A percentile compares a stretch with the other conserved stretches of the same genome.
These are phyloP conservation scores for Sturnira hondurensis DNA, from an alignment of 2,113 vertebrate species.

Conservation along the genomic window DNA sequence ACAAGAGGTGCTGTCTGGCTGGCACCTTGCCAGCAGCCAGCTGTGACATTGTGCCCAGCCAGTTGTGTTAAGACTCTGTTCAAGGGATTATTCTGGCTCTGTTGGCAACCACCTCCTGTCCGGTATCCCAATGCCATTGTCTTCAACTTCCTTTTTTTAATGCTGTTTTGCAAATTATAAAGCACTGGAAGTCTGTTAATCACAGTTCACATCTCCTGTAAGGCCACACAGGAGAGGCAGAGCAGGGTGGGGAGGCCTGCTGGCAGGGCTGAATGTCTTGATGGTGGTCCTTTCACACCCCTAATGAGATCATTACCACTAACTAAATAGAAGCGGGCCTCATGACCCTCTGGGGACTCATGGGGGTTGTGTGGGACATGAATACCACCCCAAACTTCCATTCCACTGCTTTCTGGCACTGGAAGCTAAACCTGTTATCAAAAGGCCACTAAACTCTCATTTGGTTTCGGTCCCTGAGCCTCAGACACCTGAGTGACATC, in stretches of 20 bases:
- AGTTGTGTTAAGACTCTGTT: conserved; percentile 88
- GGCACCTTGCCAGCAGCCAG: conserved; percentile 90
- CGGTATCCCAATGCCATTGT: conserved; percentile 87
- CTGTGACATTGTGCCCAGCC: conserved; percentile 90
- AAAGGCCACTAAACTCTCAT: conserved; percentile 87
- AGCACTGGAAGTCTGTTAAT: conserved; percentile 93
- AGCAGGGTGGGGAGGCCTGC: conserved; percentile 85
- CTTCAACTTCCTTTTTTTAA: conserved; percentile 89
- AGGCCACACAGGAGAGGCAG: conserved; percentile 90
- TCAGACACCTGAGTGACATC: conserved; percentile 84
- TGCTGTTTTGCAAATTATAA: conserved; percentile 94
- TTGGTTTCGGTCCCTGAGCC: conserved; percentile 86
- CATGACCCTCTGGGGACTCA: conserved; percentile 87
- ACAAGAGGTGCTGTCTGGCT: conserved; percentile 82
- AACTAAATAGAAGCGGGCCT: conserved; percentile 94
- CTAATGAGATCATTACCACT: conserved; percentile 91
- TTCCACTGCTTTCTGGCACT: conserved; percentile 84
- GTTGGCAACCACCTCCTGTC: conserved; percentile 88
- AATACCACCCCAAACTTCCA: conserved; percentile 79
- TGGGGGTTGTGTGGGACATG: conserved; percentile 84
- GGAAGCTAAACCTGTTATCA: conserved; percentile 90
- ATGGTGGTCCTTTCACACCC: conserved; percentile 89
- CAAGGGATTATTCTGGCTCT: conserved; percentile 85
- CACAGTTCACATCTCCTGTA: conserved; percentile 90
- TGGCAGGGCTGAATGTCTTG: conserved; percentile 89